Percentiles rank a stretch among this genome's conserved stretches.
phyloP scores from a whole-genome alignment of 2,888 invertebrate species.

The Melinaea menophilus region DNA sequence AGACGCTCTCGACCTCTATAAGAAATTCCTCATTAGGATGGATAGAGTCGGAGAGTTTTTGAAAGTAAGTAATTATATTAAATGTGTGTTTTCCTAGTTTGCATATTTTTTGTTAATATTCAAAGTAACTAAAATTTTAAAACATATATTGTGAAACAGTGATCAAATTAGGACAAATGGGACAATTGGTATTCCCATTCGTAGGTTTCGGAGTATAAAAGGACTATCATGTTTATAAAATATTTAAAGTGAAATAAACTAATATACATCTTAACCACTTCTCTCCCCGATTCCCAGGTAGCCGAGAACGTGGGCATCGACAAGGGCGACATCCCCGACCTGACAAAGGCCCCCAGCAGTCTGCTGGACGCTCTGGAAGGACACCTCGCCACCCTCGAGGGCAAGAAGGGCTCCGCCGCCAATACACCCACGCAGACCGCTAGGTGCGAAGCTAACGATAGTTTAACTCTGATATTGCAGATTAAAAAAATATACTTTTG shows the following conservation, averaged over 20 bases:
- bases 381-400: conserved; percentile 95
- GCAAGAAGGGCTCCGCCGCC: conserved; percentile 91
- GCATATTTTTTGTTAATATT: too few relatives aligned
- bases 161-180: too few relatives aligned
- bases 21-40: conserved; percentile 98
- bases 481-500: too few relatives aligned
- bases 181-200: too few relatives aligned
- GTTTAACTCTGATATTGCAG: neutral
- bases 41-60: conserved; percentile 98
- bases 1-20: conserved; percentile 98
- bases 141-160: neutral
- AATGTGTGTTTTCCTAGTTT: too few relatives aligned
- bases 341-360: conserved; percentile 98
- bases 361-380: conserved; percentile 97
- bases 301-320: conserved; percentile 95
- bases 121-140: too few relatives aligned
- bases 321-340: conserved; percentile 98
- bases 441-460: conserved; percentile 73
- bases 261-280: neutral
- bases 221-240: neutral
- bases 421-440: conserved; percentile 92
- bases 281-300: conserved; percentile 49
- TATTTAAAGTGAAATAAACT: neutral
- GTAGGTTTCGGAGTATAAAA: too few relatives aligned
- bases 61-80: conserved; percentile 77